Conservation (phyloP, 2,797 vertebrate species). For the Thamnophis elegans region DNA sequence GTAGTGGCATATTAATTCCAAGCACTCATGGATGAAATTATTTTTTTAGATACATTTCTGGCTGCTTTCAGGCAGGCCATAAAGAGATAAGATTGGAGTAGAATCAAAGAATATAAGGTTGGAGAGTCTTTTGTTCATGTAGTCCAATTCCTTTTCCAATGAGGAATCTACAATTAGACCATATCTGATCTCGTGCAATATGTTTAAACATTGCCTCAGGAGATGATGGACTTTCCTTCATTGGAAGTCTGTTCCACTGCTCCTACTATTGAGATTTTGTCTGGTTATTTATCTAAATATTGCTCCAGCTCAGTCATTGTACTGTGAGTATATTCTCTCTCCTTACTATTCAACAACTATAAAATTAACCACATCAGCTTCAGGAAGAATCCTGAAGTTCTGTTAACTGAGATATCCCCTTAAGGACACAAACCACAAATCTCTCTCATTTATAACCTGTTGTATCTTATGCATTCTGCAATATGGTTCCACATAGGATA, state of each 20-base stretch:
- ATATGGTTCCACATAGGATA: not conserved
- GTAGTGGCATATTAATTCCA: not conserved
- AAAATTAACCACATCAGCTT: not conserved
- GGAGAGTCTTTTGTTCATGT: not conserved
- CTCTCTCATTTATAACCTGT: not conserved
- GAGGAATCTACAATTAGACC: not conserved
- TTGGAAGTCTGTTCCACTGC: not conserved
- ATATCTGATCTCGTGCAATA: not conserved
- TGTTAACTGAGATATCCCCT: not conserved
- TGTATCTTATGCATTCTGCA: not conserved
- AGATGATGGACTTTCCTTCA: too few species aligned
- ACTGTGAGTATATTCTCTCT: not conserved
- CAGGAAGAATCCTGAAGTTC: not conserved
- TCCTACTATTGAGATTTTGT: not conserved
- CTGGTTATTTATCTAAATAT: not conserved
- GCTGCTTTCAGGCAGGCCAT: not conserved
- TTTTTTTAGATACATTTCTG: not conserved
- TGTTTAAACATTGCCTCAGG: too few species aligned
- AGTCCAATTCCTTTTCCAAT: not conserved
- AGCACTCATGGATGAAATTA: not conserved
- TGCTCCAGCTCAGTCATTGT: not conserved
- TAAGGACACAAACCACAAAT: not conserved
- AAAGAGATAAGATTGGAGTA: not conserved
- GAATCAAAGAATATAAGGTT: not conserved
- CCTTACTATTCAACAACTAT: not conserved